Evolutionary conservation across 2,888 invertebrate species (phyloP).

Genomic region (Drepanosiphum platanoidis): DNA sequence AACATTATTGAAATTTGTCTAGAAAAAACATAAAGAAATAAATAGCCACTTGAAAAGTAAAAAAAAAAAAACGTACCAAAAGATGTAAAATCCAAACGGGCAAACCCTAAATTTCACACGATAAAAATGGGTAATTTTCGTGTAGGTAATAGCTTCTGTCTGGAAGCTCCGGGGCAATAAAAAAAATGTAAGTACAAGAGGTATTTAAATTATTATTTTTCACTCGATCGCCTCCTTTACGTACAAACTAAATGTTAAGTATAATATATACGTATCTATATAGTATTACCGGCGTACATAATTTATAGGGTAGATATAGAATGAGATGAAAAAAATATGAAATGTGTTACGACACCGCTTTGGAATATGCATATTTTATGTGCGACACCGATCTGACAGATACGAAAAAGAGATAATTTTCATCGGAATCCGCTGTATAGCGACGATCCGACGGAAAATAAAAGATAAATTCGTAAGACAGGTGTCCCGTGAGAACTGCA

Average conservation of each 20-base stretch:
- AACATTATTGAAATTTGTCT: conserved; percentile 1
- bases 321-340: conserved; percentile 46
- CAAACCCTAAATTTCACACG: conserved; percentile 39
- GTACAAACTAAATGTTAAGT: background rate
- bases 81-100: conserved; percentile 3
- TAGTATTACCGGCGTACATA: conserved; percentile 36
- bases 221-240: conserved; percentile 32
- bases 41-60: conserved; percentile 7
- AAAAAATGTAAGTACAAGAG: conserved; percentile 13
- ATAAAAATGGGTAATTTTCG: conserved; percentile 55
- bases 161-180: conserved; percentile 34
- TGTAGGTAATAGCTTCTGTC: conserved; percentile 45
- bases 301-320: conserved; percentile 44
- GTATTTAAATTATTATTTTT: conserved; percentile 45
- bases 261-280: background rate
- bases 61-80: background rate
- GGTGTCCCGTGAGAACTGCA: conserved; percentile 60
- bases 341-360: conserved; percentile 47
- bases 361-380: conserved; percentile 55
- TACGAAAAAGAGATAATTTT: conserved; percentile 62
- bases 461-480: conserved; percentile 62
- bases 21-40: conserved; percentile 14
- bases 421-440: conserved; percentile 52
- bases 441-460: conserved; percentile 59
- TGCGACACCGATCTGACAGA: conserved; percentile 62